phyloP scores from a whole-genome alignment of 2,113 vertebrate species.

The Pelobates fuscus region DNA sequence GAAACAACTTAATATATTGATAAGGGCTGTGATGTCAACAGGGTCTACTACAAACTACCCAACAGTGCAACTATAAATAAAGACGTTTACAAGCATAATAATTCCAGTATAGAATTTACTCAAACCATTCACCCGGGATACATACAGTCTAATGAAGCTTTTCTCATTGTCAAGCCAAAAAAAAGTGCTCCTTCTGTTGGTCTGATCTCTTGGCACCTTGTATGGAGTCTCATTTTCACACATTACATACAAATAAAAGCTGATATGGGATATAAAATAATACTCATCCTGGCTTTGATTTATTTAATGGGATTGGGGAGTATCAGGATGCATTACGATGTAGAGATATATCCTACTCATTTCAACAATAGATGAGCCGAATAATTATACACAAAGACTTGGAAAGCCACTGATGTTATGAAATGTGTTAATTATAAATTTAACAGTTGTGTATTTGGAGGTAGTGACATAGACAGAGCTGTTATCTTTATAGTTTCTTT shows the following conservation, averaged over 20 bases:
- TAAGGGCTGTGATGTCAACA: conserved; percentile 32
- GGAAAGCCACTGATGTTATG: too few species aligned
- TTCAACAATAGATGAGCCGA: too few species aligned
- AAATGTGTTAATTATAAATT: too few species aligned
- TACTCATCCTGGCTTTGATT: conserved; percentile 9
- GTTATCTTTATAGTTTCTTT: too few species aligned
- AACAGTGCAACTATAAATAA: conserved; percentile 18
- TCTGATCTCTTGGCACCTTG: conserved; percentile 27
- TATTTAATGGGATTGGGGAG: background rate
- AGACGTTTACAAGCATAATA: conserved; percentile 27
- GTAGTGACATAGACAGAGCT: too few species aligned
- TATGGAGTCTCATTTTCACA: conserved; percentile 30
- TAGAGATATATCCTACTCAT: too few species aligned
- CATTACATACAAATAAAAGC: conserved; percentile 35
- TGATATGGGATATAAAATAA: conserved; percentile 31
- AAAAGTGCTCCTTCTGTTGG: conserved; percentile 43
- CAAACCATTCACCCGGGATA: conserved; percentile 36
- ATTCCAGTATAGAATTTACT: conserved; percentile 14
- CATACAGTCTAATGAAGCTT: conserved; percentile 41
- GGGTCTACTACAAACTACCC: conserved; percentile 3
- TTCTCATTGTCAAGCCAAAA: conserved; percentile 27
- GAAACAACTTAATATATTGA: conserved; percentile 31
- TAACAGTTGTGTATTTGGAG: too few species aligned
- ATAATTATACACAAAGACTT: too few species aligned
- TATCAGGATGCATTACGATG: too few species aligned